Evolutionary conservation across 2,113 vertebrate genomes (phyloP).

Genomic region (Salminus brasiliensis): DNA sequence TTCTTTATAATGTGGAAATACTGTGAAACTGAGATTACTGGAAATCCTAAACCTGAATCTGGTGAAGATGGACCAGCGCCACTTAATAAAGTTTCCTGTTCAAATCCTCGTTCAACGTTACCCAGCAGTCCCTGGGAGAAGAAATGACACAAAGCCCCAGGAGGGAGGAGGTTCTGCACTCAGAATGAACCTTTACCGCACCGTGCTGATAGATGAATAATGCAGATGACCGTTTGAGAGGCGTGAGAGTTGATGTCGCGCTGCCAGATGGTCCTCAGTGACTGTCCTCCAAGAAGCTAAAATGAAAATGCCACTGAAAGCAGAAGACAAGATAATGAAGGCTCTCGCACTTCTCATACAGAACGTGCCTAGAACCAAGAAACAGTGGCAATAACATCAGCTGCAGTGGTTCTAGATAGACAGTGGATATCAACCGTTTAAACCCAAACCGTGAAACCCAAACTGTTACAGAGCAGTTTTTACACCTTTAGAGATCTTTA

Average conservation of each 20-base stretch:
- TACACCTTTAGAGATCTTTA: no score
- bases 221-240: conserved; percentile 56
- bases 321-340: neutral
- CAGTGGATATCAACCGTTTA: no score
- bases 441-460: no score
- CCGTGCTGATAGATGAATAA: conserved; percentile 59
- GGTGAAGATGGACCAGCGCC: no score
- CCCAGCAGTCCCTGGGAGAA: neutral
- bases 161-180: conserved; percentile 23
- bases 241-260: conserved; percentile 5
- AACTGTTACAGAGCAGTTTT: no score
- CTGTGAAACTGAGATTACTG: no score
- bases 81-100: no score
- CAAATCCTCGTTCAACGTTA: neutral
- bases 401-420: no score
- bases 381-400: neutral
- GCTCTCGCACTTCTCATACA: neutral
- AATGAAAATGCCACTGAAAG: conserved; percentile 1
- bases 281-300: conserved; percentile 7
- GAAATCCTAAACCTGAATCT: no score
- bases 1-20: no score
- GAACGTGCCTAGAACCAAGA: neutral
- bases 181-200: conserved; percentile 2
- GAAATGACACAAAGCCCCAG: neutral
- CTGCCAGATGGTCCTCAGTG: conserved; percentile 35